These are phyloP conservation scores for Pentamera pediparva DNA, from an alignment of 53 echinoderm and acorn worm genomes.

Conservation along the genomic window DNA sequence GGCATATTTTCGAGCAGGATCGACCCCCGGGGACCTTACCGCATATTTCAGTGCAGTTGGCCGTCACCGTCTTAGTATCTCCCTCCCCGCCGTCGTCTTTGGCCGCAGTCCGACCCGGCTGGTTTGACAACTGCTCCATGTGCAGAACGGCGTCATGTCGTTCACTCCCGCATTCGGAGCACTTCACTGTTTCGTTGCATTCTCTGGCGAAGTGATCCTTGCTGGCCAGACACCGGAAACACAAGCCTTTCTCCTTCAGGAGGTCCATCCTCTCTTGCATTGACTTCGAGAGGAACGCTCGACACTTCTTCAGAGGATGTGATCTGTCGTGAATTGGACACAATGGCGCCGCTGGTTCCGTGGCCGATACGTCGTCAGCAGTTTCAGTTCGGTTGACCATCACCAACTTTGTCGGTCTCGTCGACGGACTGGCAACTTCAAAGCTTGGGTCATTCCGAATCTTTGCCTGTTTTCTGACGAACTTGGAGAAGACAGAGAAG, in stretches of 20 bases:
- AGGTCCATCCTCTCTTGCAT: constrained; percentile 36
- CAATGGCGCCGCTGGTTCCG: not conserved
- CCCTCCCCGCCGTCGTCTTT: not conserved
- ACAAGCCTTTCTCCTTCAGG: constrained; percentile 28
- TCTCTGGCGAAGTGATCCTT: not conserved
- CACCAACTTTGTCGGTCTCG: not conserved
- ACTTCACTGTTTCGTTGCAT: constrained; percentile 16
- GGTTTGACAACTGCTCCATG: no score
- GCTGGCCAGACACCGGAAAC: constrained; percentile 6
- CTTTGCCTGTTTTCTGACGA: constrained; percentile 23
- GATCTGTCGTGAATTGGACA: constrained; percentile 46
- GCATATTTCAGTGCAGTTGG: constrained; percentile 36
- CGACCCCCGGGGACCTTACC: constrained; percentile 7
- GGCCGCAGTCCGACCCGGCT: not conserved
- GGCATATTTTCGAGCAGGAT: constrained; percentile 53
- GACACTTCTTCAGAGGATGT: constrained; percentile 34
- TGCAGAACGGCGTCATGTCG: not conserved
- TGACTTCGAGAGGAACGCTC: constrained; percentile 29
- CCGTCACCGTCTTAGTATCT: not conserved
- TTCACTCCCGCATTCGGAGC: not conserved
- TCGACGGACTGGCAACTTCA: not conserved
- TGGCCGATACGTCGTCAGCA: no score
- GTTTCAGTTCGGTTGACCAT: constrained; percentile 10
- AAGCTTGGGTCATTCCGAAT: constrained; percentile 39
- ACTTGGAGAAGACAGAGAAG: constrained; percentile 31